Evolutionary conservation across 2,797 vertebrate genomes (phyloP).

Genomic region (Coregonus sp.): DNA sequence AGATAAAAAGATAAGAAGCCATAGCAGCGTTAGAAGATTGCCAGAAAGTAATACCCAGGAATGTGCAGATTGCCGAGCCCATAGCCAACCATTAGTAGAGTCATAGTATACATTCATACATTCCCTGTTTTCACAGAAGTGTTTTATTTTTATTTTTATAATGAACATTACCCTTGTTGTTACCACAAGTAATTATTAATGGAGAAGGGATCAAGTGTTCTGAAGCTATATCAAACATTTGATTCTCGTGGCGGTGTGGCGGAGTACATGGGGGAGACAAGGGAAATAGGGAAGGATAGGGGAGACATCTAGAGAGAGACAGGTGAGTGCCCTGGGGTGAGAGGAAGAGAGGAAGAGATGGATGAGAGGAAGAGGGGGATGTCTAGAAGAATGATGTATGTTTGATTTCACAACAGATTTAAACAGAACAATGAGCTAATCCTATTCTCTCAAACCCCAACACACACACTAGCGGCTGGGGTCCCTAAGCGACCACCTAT

Average conservation of each 20-base stretch:
- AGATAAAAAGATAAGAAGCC: not conserved
- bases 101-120: not conserved
- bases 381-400: not conserved
- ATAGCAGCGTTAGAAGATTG: not conserved
- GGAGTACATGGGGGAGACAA: not conserved
- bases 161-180: not conserved
- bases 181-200: too few relatives aligned
- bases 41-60: not conserved
- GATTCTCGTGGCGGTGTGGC: not conserved
- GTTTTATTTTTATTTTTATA: not conserved
- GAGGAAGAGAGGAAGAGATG: not conserved
- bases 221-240: too few relatives aligned
- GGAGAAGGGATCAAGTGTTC: too few relatives aligned
- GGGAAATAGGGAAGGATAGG: slow-evolving; percentile 32
- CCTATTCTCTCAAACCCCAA: slow-evolving; percentile 1
- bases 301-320: slow-evolving; percentile 17
- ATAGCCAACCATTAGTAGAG: not conserved
- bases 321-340: not conserved
- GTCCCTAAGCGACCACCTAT: too few relatives aligned
- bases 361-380: too few relatives aligned
- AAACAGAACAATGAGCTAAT: not conserved
- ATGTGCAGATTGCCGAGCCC: not conserved
- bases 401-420: slow-evolving; percentile 5
- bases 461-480: not conserved
- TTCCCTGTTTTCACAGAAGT: not conserved